A percentile compares a stretch with the other conserved stretches of the same genome.
Conservation (phyloP, 2,797 vertebrate species). For the Picus viridis region DNA sequence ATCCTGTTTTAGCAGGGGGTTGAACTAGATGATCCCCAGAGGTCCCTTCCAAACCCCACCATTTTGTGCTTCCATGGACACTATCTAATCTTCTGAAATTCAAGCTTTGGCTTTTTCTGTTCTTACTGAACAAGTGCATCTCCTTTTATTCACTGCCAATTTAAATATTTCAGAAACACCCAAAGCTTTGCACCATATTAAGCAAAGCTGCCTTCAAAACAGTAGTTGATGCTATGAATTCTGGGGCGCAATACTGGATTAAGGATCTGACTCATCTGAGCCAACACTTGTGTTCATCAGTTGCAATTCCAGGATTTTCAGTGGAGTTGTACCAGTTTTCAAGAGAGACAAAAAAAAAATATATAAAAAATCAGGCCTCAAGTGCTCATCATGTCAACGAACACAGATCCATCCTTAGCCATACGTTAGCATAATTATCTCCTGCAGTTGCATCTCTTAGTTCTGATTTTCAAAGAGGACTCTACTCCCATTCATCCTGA, state of each 20-base stretch:
- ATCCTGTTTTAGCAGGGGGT: too few species aligned
- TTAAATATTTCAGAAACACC: neutral
- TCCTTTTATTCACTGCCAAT: neutral
- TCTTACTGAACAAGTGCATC: neutral
- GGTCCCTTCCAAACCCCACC: too few species aligned
- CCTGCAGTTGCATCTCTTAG: neutral
- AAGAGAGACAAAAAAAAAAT: neutral
- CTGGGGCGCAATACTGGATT: slow-evolving; percentile 29
- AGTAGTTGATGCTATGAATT: slow-evolving; percentile 29
- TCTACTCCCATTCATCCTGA: slow-evolving; percentile 41
- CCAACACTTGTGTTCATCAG: slow-evolving; percentile 32
- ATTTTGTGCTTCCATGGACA: neutral
- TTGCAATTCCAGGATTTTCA: slow-evolving; percentile 44
- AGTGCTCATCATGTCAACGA: slow-evolving; percentile 58
- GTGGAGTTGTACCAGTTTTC: slow-evolving; percentile 28
- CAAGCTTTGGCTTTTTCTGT: neutral
- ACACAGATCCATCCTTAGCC: slow-evolving; percentile 48
- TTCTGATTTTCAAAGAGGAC: slow-evolving; percentile 44
- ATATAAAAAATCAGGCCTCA: slow-evolving; percentile 18
- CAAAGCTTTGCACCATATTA: slow-evolving; percentile 8
- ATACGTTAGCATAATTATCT: slow-evolving; percentile 49
- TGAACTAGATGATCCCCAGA: too few species aligned
- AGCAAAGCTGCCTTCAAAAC: slow-evolving; percentile 34
- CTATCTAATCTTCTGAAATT: neutral
- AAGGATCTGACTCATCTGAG: slow-evolving; percentile 55